phyloP scores from a whole-genome alignment of 2,888 invertebrate genomes.

The Plagodis pulveraria region DNA sequence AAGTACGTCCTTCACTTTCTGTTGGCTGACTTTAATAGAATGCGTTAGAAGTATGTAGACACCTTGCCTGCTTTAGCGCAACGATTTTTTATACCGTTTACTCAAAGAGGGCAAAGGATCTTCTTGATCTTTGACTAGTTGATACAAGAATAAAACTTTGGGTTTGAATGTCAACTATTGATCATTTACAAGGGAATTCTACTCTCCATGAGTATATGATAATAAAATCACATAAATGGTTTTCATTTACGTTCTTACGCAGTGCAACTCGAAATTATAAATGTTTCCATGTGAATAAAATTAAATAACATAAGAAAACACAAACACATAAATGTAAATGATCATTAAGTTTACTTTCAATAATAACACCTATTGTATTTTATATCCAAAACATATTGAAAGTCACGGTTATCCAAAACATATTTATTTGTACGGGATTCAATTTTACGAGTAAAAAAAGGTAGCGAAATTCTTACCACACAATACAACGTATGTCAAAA shows the following conservation, averaged over 20 bases:
- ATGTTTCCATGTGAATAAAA: background rate
- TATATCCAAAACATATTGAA: background rate
- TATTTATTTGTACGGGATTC: conserved; percentile 17
- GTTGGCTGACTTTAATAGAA: conserved; percentile 53
- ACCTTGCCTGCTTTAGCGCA: conserved; percentile 25
- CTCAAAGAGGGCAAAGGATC: conserved; percentile 9
- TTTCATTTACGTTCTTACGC: no score
- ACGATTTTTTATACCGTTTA: conserved; percentile 19
- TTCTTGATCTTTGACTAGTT: conserved; percentile 2
- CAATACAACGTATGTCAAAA: conserved; percentile 62
- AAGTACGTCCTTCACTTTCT: conserved; percentile 56
- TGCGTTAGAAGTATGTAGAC: conserved; percentile 39
- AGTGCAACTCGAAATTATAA: no score
- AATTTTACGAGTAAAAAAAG: conserved; percentile 24
- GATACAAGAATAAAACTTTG: no score
- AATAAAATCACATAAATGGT: no score
- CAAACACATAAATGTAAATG: background rate
- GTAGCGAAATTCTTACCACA: conserved; percentile 46
- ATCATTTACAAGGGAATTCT: no score
- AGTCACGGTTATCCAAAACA: conserved; percentile 14
- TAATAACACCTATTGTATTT: no score
- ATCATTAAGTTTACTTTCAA: no score
- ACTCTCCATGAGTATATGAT: no score
- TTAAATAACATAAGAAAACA: background rate
- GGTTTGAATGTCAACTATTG: no score